Evolutionary conservation across 2,797 vertebrate species (phyloP).

Genomic region (Diceros bicornis): DNA sequence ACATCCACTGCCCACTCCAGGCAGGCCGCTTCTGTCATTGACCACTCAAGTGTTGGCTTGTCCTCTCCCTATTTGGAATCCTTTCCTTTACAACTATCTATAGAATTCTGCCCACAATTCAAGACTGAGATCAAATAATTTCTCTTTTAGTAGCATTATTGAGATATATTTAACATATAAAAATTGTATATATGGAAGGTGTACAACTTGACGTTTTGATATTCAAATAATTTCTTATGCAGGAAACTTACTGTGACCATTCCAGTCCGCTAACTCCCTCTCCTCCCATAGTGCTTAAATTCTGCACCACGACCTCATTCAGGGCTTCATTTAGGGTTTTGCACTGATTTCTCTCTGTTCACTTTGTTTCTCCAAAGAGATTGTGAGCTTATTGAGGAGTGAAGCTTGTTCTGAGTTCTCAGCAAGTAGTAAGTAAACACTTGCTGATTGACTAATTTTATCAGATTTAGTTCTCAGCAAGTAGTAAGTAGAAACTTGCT

Average conservation of each 20-base stretch:
- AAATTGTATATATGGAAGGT: background rate
- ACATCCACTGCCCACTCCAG: background rate
- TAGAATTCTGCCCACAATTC: background rate
- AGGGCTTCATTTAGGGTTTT: background rate
- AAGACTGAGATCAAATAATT: background rate
- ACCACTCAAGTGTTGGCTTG: background rate
- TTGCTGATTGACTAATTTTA: constrained; percentile 1
- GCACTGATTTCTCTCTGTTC: background rate
- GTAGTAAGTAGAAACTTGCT: background rate
- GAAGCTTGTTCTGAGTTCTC: background rate
- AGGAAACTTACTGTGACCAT: background rate
- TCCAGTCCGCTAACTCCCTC: background rate
- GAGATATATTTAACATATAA: background rate
- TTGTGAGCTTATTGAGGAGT: background rate
- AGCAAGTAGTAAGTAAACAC: background rate
- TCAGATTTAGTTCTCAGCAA: background rate
- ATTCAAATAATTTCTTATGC: background rate
- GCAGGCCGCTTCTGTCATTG: background rate
- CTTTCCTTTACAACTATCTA: background rate
- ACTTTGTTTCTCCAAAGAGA: background rate
- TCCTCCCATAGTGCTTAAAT: background rate
- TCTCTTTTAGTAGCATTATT: background rate
- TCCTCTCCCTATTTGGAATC: background rate
- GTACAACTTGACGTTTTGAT: background rate
- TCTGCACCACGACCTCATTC: background rate